These are phyloP conservation scores for Drosophila tsacasi DNA, from an alignment of 1,140 invertebrate species.

Conservation along the genomic window DNA sequence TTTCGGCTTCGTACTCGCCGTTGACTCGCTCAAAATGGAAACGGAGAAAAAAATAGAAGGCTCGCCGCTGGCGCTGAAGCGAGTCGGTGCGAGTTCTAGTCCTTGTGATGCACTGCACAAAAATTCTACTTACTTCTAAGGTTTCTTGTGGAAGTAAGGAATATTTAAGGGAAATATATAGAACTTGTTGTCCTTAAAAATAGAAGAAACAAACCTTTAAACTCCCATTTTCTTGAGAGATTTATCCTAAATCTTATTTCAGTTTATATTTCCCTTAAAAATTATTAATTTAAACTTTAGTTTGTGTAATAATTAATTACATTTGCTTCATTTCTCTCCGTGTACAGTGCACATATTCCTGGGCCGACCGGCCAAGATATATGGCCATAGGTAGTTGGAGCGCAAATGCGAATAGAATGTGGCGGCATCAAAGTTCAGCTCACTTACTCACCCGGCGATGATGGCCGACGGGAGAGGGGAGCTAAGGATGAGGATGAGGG, in stretches of 20 bases:
- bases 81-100: slow-evolving; percentile 55
- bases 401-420: slow-evolving; percentile 83
- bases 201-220: background rate
- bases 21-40: slow-evolving; percentile 54
- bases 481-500: background rate
- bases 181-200: background rate
- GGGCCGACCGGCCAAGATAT: slow-evolving; percentile 69
- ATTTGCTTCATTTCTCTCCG: background rate
- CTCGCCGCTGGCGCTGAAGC: slow-evolving; percentile 56
- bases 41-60: slow-evolving; percentile 45
- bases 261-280: background rate
- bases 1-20: slow-evolving; percentile 72
- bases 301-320: background rate
- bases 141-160: background rate
- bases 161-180: accelerated
- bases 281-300: background rate
- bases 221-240: too few species aligned
- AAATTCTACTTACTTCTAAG: background rate
- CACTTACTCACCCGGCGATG: slow-evolving; percentile 79
- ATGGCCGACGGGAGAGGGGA: slow-evolving; percentile 25
- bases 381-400: slow-evolving; percentile 76
- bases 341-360: slow-evolving; percentile 41
- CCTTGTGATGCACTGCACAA: slow-evolving; percentile 28
- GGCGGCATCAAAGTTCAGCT: slow-evolving; percentile 82
- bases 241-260: background rate